Evolutionary conservation across 1,140 invertebrate genomes (phyloP).

Genomic region (Euschistus heros): DNA sequence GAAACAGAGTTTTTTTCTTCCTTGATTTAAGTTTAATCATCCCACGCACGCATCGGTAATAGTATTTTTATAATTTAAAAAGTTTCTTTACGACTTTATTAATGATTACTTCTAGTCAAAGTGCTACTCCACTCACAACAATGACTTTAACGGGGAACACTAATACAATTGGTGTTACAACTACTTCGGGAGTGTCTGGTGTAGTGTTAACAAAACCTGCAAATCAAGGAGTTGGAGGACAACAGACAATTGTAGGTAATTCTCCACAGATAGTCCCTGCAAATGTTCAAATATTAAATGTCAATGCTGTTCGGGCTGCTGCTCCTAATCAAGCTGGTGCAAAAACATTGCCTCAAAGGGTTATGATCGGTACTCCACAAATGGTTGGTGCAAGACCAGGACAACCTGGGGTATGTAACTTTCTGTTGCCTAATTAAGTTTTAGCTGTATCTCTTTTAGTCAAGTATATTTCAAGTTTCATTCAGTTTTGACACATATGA

Average conservation of each 20-base stretch:
- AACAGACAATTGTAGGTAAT: conserved; percentile 43
- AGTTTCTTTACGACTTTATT: background rate
- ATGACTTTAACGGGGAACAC: conserved; percentile 35
- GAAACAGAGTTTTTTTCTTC: background rate
- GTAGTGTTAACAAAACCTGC: conserved; percentile 43
- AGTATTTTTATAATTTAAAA: background rate
- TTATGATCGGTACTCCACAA: conserved; percentile 65
- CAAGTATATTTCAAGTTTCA: no score
- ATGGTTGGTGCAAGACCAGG: conserved; percentile 69
- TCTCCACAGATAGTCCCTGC: conserved; percentile 50
- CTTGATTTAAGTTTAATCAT: no score
- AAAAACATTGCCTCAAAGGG: conserved; percentile 61
- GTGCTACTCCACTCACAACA: conserved; percentile 54
- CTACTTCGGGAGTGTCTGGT: conserved; percentile 37
- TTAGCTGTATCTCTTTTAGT: no score
- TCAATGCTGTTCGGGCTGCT: conserved; percentile 56
- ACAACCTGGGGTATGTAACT: conserved; percentile 58
- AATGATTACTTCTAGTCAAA: conserved; percentile 29
- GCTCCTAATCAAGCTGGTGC: conserved; percentile 54
- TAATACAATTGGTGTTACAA: conserved; percentile 26
- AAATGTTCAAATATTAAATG: conserved; percentile 77
- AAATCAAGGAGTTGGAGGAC: conserved; percentile 41
- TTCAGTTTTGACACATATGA: no score
- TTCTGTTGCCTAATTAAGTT: background rate
- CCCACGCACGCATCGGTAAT: background rate